phyloP scores from a whole-genome alignment of 1,140 invertebrate genomes.

The Chironomus tepperi region DNA sequence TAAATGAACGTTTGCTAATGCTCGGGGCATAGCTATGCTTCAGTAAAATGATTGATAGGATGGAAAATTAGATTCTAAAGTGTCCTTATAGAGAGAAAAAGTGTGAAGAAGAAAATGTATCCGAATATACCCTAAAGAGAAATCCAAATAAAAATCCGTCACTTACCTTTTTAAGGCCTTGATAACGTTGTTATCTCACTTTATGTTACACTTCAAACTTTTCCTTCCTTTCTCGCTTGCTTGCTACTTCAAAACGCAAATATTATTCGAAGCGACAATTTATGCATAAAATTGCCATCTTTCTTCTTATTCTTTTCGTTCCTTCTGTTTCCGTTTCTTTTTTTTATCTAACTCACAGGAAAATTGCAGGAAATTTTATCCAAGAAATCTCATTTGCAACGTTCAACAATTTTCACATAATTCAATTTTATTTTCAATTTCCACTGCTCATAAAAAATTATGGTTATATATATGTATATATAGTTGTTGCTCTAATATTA shows the following conservation, averaged over 20 bases:
- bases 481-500: background rate
- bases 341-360: background rate
- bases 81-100: background rate
- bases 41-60: constrained; percentile 20
- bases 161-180: background rate
- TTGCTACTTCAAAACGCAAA: background rate
- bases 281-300: constrained; percentile 19
- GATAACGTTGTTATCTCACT: constrained; percentile 12
- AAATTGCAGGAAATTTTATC: constrained; percentile 10
- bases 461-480: background rate
- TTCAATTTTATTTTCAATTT: constrained; percentile 24
- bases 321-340: background rate
- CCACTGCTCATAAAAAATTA: constrained; percentile 24
- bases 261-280: constrained; percentile 17
- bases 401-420: constrained; percentile 23
- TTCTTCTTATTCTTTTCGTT: background rate
- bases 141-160: constrained; percentile 7
- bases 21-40: background rate
- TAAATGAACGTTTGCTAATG: constrained; percentile 13
- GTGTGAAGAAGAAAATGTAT: background rate
- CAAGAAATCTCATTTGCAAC: constrained; percentile 17
- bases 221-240: background rate
- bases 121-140: background rate
- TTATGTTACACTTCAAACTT: constrained; percentile 1
- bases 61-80: constrained; percentile 20